Percentiles rank a stretch among this genome's conserved stretches.
Evolutionary conservation across 2,888 invertebrate genomes (phyloP).

Genomic region (Drosophila borborema): DNA sequence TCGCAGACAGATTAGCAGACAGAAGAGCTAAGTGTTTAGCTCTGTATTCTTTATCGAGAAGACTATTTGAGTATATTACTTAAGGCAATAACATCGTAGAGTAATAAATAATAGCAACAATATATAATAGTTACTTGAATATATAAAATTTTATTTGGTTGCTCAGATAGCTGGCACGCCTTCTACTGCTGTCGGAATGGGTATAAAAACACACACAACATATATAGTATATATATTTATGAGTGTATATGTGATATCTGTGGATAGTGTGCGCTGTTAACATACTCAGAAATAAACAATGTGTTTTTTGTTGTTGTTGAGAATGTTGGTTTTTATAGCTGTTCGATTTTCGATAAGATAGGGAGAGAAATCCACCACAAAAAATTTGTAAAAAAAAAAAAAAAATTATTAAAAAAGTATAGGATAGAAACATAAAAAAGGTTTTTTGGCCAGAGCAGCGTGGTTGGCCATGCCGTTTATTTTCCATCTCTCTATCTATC

Average conservation of each 20-base stretch:
- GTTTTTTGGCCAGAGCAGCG: slow-evolving; percentile 19
- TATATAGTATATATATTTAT: slow-evolving; percentile 1
- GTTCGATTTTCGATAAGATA: slow-evolving; percentile 80
- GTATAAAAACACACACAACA: neutral
- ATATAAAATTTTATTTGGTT: neutral
- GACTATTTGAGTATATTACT: no score
- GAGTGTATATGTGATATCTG: neutral
- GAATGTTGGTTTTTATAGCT: slow-evolving; percentile 60
- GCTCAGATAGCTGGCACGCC: neutral
- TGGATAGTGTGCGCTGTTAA: slow-evolving; percentile 46
- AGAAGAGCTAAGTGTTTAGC: no score
- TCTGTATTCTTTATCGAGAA: no score
- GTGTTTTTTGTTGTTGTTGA: slow-evolving; percentile 10
- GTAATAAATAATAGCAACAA: no score
- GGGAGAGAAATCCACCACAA: slow-evolving; percentile 57
- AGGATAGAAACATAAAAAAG: slow-evolving; percentile 20
- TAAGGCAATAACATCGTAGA: no score
- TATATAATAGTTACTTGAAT: no score
- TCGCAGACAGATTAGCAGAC: no score
- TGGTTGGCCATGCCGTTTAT: slow-evolving; percentile 36
- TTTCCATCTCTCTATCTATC: slow-evolving; percentile 3
- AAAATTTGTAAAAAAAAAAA: slow-evolving; percentile 6
- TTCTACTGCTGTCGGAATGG: neutral
- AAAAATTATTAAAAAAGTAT: slow-evolving; percentile 18
- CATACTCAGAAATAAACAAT: slow-evolving; percentile 37